Percentiles rank a stretch among this genome's conserved stretches.
These are phyloP conservation scores for Cyclophora punctaria DNA, from an alignment of 2,888 invertebrate species.

Conservation along the genomic window DNA sequence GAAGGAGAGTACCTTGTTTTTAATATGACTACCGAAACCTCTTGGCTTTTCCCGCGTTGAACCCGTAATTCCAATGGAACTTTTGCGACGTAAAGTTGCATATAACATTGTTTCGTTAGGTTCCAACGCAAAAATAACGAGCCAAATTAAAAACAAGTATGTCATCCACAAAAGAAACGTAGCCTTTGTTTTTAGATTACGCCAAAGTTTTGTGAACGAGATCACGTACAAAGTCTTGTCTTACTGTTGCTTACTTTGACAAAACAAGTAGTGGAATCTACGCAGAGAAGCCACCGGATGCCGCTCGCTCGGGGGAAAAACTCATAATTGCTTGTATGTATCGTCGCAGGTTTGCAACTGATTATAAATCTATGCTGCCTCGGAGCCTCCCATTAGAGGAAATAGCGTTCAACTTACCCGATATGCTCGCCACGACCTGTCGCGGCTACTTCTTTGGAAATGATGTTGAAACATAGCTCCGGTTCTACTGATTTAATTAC, in stretches of 20 bases:
- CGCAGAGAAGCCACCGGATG: slow-evolving; percentile 43
- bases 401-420: slow-evolving; percentile 25
- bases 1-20: too few species aligned
- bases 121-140: too few species aligned
- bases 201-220: too few species aligned
- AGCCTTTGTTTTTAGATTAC: too few species aligned
- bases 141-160: too few species aligned
- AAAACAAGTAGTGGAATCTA: slow-evolving; percentile 25
- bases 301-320: slow-evolving; percentile 45
- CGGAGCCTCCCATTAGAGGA: slow-evolving; percentile 29
- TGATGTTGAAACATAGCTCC: slow-evolving; percentile 5
- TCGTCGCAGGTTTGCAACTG: slow-evolving; percentile 20
- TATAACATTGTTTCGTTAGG: too few species aligned
- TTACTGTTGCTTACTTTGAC: slow-evolving; percentile 3
- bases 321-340: slow-evolving; percentile 55
- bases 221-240: not conserved
- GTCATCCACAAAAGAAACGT: too few species aligned
- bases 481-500: not conserved
- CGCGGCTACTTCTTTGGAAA: slow-evolving; percentile 11
- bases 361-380: slow-evolving; percentile 16
- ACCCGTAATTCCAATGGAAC: too few species aligned
- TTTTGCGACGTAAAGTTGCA: too few species aligned
- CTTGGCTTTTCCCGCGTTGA: too few species aligned
- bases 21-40: too few species aligned
- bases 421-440: slow-evolving; percentile 11